A percentile compares a stretch with the other conserved stretches of the same genome.
phyloP scores from a whole-genome alignment of 1,140 invertebrate species.

The Panagrolaimus sp. region DNA sequence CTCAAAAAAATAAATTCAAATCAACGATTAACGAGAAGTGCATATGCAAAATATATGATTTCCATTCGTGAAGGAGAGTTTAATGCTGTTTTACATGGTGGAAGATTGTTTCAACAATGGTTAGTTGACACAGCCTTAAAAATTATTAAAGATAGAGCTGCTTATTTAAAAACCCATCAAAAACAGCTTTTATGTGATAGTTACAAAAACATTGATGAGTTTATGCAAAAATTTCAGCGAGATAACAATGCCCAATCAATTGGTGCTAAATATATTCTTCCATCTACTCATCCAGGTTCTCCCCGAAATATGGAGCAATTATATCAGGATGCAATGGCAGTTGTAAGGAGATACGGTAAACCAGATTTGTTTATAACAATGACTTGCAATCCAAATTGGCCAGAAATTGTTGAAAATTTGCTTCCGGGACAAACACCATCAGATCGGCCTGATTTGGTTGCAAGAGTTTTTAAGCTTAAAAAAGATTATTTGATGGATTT shows the following conservation, averaged over 20 bases:
- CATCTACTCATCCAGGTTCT: conserved; percentile 53
- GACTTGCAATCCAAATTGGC: conserved; percentile 63
- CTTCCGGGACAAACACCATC: conserved; percentile 40
- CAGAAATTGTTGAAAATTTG: conserved; percentile 58
- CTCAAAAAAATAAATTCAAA: no score
- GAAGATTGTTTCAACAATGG: no score
- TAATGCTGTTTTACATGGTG: no score
- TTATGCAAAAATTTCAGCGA: not conserved
- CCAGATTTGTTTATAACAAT: conserved; percentile 62
- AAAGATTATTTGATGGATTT: conserved; percentile 60
- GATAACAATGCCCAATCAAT: conserved; percentile 21
- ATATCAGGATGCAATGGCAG: conserved; percentile 58
- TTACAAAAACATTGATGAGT: no score
- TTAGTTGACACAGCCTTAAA: no score
- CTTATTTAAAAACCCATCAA: no score
- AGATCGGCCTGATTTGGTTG: conserved; percentile 60
- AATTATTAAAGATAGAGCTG: no score
- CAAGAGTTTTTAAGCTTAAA: conserved; percentile 62
- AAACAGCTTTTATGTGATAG: no score
- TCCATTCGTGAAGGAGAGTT: no score
- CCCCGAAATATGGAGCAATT: conserved; percentile 46
- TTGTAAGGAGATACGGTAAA: conserved; percentile 59
- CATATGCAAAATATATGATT: no score
- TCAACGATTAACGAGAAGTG: no score
- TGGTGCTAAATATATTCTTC: conserved; percentile 56